Conservation (phyloP, 2,797 vertebrate genomes). For the Pseudochirops corinnae region DNA sequence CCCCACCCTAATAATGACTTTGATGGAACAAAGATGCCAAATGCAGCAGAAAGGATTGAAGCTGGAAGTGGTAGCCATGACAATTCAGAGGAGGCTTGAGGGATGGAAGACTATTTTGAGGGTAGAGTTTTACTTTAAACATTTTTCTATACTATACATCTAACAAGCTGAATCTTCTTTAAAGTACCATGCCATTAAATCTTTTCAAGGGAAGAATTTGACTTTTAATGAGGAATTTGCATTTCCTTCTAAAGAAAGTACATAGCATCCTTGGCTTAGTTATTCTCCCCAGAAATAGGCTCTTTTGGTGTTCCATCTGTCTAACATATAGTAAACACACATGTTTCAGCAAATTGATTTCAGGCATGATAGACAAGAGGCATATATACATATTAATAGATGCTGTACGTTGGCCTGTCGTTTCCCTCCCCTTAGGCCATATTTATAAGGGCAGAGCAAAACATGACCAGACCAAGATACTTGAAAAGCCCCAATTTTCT, state of each 20-base stretch:
- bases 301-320: background rate
- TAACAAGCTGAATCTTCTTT: conserved; percentile 54
- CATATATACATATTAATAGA: background rate
- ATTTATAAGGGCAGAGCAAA: conserved; percentile 19
- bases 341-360: conserved; percentile 21
- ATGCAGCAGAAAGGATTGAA: background rate
- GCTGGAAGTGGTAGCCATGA: background rate
- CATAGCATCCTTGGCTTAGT: conserved; percentile 41
- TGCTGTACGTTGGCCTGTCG: background rate
- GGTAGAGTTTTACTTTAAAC: conserved; percentile 40
- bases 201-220: conserved; percentile 71
- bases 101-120: background rate
- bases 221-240: conserved; percentile 71
- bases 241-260: conserved; percentile 60
- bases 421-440: conserved; percentile 8
- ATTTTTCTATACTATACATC: conserved; percentile 49
- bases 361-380: background rate
- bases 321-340: conserved; percentile 19
- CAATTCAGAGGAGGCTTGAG: background rate
- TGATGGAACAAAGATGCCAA: background rate
- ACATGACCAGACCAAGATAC: conserved; percentile 14
- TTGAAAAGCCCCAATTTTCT: conserved; percentile 17
- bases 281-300: conserved; percentile 43
- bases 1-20: background rate
- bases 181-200: conserved; percentile 50